Percentiles rank a stretch among this genome's conserved stretches.
phyloP scores from a whole-genome alignment of 2,888 invertebrate species.

The Agonopterix heracliana region DNA sequence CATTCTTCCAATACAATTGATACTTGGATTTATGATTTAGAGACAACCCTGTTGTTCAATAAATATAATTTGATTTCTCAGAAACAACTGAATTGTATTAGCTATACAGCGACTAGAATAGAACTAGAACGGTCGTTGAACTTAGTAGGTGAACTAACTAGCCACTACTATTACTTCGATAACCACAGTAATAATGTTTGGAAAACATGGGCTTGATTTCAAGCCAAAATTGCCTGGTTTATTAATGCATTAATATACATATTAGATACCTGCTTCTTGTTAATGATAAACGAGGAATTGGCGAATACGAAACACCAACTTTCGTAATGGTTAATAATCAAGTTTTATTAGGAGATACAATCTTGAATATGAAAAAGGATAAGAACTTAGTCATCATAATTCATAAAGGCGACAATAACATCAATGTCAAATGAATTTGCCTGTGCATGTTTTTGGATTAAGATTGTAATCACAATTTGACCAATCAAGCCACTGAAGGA shows the following conservation, averaged over 20 bases:
- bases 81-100: constrained; percentile 16
- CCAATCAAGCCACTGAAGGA: too few species aligned
- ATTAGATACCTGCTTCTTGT: neutral
- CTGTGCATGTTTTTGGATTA: too few species aligned
- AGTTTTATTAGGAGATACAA: too few species aligned
- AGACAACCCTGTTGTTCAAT: neutral
- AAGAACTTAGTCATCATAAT: too few species aligned
- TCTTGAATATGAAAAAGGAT: too few species aligned
- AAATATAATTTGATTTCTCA: neutral
- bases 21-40: neutral
- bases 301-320: too few species aligned
- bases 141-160: constrained; percentile 22
- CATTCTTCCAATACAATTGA: neutral
- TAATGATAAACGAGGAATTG: too few species aligned
- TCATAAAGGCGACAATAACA: too few species aligned
- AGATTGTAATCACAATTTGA: too few species aligned
- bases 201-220: constrained; percentile 47
- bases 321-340: too few species aligned
- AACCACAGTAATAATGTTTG: constrained; percentile 49
- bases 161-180: constrained; percentile 57
- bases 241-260: constrained; percentile 25
- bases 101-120: constrained; percentile 50
- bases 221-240: constrained; percentile 29
- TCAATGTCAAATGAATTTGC: too few species aligned
- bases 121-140: constrained; percentile 65